A percentile compares a stretch with the other conserved stretches of the same genome.
Conservation (phyloP, 2,888 invertebrate genomes). For the Trichogramma evanescens region DNA sequence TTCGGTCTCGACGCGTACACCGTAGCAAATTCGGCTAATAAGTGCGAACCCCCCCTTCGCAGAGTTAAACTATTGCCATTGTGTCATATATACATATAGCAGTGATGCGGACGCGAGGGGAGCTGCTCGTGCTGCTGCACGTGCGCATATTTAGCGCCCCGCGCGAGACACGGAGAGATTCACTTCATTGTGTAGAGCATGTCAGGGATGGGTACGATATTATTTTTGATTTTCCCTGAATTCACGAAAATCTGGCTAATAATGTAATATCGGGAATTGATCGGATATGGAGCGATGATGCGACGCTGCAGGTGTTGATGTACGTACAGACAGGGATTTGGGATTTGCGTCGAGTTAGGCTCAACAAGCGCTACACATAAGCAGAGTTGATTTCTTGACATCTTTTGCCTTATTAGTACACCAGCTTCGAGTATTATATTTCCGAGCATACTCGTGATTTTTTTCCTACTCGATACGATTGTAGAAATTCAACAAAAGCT, state of each 20-base stretch:
- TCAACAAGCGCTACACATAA: too few species aligned
- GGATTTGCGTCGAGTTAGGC: too few species aligned
- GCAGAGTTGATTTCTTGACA: too few species aligned
- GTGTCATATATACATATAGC: conserved; percentile 1
- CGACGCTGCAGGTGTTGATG: conserved; percentile 2
- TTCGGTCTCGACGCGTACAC: not conserved
- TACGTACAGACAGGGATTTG: too few species aligned
- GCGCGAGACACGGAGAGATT: not conserved
- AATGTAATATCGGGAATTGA: not conserved
- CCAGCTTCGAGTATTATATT: too few species aligned
- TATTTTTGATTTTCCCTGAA: conserved; percentile 11
- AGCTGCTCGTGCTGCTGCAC: conserved; percentile 25
- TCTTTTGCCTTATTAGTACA: too few species aligned
- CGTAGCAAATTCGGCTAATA: conserved; percentile 29
- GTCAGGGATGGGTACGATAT: too few species aligned
- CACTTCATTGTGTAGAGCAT: too few species aligned
- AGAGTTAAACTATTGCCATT: not conserved
- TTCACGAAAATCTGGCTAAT: conserved; percentile 5
- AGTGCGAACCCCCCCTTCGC: conserved; percentile 24
- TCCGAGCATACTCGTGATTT: too few species aligned
- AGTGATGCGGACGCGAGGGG: not conserved
- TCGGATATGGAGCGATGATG: not conserved
- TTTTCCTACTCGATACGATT: too few species aligned
- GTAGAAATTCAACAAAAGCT: too few species aligned
- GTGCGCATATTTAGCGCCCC: conserved; percentile 21